phyloP scores from a whole-genome alignment of 2,888 invertebrate species.

The Oligia fasciuncula region DNA sequence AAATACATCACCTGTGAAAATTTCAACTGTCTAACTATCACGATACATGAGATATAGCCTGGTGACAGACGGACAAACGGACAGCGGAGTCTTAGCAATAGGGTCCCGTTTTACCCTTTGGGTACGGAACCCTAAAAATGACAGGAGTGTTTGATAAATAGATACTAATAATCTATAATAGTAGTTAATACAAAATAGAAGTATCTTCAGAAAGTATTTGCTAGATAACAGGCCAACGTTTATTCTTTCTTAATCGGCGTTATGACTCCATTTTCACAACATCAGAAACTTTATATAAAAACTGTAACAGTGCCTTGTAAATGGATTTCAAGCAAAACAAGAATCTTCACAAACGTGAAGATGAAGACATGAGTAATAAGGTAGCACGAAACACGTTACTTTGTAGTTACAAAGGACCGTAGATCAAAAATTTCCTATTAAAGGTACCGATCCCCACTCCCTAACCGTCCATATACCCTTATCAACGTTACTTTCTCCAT shows the following conservation, averaged over 20 bases:
- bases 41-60: no score
- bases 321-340: neutral
- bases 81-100: no score
- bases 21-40: no score
- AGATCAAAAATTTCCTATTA: neutral
- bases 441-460: neutral
- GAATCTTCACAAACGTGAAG: neutral
- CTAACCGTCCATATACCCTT: constrained; percentile 20
- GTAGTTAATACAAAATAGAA: neutral
- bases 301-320: neutral
- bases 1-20: no score
- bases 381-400: neutral
- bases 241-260: neutral
- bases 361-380: neutral
- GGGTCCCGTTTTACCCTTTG: no score
- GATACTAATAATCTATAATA: neutral
- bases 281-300: neutral
- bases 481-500: constrained; percentile 39
- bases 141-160: neutral
- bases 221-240: neutral
- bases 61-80: no score
- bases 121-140: no score
- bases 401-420: constrained; percentile 1
- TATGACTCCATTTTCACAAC: neutral
- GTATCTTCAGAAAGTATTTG: neutral